These are phyloP conservation scores for Cepaea hortensis DNA, from an alignment of 2,888 invertebrate genomes.

Conservation along the genomic window DNA sequence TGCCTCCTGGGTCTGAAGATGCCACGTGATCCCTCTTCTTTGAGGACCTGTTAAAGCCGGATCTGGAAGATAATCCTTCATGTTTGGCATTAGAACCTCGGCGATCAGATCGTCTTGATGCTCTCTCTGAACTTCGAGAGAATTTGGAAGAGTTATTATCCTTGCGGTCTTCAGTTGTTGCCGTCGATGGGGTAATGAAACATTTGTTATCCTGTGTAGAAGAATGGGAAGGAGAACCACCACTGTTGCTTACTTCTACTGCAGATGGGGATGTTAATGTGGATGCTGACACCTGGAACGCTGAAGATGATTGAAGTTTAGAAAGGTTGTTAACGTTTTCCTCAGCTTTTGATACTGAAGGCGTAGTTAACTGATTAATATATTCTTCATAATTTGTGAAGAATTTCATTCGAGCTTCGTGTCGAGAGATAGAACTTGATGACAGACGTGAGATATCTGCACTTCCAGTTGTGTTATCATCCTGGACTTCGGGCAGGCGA, in stretches of 20 bases:
- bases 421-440: background rate
- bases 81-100: slow-evolving; percentile 21
- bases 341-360: background rate
- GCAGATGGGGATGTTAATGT: background rate
- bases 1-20: slow-evolving; percentile 13
- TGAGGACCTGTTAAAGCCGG: slow-evolving; percentile 24
- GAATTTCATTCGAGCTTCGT: slow-evolving; percentile 40
- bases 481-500: no score
- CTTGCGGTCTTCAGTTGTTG: background rate
- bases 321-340: background rate
- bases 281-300: background rate
- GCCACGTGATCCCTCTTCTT: slow-evolving; percentile 7
- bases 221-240: background rate
- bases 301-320: background rate
- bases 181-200: background rate
- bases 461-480: background rate
- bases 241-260: background rate
- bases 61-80: slow-evolving; percentile 30
- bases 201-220: background rate
- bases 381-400: slow-evolving; percentile 46
- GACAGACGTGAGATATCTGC: background rate
- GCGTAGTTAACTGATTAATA: background rate
- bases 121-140: background rate
- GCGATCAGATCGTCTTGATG: background rate
- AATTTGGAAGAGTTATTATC: slow-evolving; percentile 1